A percentile compares a stretch with the other conserved stretches of the same genome.
Evolutionary conservation across 2,113 vertebrate genomes (phyloP).

Genomic region (Perca fluviatilis): DNA sequence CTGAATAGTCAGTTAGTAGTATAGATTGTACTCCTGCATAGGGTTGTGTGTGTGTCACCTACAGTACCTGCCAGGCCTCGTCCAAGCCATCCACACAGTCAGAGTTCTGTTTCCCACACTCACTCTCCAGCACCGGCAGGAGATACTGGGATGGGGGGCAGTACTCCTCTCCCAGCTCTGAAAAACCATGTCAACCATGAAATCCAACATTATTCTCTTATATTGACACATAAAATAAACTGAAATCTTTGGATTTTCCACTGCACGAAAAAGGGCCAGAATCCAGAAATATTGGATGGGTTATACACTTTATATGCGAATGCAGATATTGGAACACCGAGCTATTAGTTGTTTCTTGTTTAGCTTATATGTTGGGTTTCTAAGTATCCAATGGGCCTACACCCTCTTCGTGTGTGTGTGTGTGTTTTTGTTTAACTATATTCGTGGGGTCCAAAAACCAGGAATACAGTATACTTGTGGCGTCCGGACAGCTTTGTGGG

Average conservation of each 20-base stretch:
- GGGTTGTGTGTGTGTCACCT: constrained; percentile 11
- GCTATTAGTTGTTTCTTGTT: too few relatives aligned
- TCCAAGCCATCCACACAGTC: constrained; percentile 86
- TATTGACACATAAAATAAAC: background rate
- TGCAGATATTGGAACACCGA: too few relatives aligned
- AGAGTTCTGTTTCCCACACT: constrained; percentile 64
- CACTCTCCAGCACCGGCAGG: constrained; percentile 87
- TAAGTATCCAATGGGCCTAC: too few relatives aligned
- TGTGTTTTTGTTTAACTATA: background rate
- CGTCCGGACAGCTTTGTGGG: too few relatives aligned
- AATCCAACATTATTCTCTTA: background rate
- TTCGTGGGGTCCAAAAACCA: too few relatives aligned
- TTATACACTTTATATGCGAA: too few relatives aligned
- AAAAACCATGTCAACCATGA: constrained; percentile 43
- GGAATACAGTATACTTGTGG: too few relatives aligned
- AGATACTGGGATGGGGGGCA: constrained; percentile 91
- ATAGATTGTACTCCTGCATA: too few relatives aligned
- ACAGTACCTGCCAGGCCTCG: constrained; percentile 88
- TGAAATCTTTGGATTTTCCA: background rate
- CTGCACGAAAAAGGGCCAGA: too few relatives aligned
- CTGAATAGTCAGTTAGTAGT: background rate
- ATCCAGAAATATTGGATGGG: too few relatives aligned
- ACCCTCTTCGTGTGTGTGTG: too few relatives aligned
- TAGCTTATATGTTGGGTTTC: too few relatives aligned
- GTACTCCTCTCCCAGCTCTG: constrained; percentile 92